Evolutionary conservation across 2,113 vertebrate species (phyloP).

Genomic region (Catagonus wagneri): DNA sequence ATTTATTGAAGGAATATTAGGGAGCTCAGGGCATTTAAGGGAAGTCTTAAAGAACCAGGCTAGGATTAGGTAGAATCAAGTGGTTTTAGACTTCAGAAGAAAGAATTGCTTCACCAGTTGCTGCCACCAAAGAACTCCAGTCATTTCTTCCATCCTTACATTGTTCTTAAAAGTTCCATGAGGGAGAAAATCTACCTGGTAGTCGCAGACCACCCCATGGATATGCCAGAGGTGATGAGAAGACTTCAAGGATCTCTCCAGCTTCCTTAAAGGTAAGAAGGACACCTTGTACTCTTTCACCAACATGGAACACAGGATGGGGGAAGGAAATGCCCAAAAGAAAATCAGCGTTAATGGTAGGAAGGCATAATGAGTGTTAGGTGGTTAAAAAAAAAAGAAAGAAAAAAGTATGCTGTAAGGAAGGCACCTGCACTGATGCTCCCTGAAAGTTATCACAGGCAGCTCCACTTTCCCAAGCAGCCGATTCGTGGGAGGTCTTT

Average conservation of each 20-base stretch:
- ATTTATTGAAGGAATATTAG: not conserved
- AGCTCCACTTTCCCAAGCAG: not conserved
- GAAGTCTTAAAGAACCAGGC: not conserved
- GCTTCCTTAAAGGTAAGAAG: not conserved
- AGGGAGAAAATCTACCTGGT: not conserved
- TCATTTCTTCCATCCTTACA: not conserved
- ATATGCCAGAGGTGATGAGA: not conserved
- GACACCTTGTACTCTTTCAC: not conserved
- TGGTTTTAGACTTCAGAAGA: not conserved
- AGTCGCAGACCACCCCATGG: not conserved
- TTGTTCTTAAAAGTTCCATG: not conserved
- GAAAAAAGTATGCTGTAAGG: not conserved
- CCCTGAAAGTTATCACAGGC: not conserved
- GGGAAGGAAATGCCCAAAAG: not conserved
- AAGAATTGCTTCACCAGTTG: not conserved
- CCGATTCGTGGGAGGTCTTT: not conserved
- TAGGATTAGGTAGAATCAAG: not conserved
- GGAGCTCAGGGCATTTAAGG: not conserved
- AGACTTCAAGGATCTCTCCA: not conserved
- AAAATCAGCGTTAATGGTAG: not conserved
- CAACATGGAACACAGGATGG: not conserved
- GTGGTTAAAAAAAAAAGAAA: not conserved
- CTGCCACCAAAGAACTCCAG: not conserved
- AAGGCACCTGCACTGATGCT: not conserved
- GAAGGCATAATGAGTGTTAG: not conserved